Conservation (phyloP, 2,113 vertebrate species). For the Balaeniceps rex region DNA sequence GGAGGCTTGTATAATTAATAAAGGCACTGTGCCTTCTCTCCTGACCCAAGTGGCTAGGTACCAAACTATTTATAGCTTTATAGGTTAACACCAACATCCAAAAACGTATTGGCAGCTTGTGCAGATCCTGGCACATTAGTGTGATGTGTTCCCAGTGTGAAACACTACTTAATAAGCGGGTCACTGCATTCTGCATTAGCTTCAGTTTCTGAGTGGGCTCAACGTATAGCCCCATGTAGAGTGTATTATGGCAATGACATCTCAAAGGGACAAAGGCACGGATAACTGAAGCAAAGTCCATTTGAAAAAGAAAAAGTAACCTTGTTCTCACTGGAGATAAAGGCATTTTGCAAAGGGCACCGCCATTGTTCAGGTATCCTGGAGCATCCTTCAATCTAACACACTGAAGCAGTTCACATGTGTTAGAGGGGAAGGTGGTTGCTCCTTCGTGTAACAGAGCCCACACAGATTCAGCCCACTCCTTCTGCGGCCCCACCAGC, state of each 20-base stretch:
- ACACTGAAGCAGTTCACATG: neutral
- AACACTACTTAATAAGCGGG: conserved; percentile 39
- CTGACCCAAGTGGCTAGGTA: conserved; percentile 56
- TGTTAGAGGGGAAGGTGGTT: neutral
- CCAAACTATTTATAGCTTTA: conserved; percentile 60
- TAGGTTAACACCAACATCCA: conserved; percentile 58
- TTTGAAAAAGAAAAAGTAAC: conserved; percentile 14
- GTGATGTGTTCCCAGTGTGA: conserved; percentile 24
- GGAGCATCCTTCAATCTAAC: neutral
- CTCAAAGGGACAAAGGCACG: conserved; percentile 34
- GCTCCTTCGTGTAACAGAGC: neutral
- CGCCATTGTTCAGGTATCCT: neutral
- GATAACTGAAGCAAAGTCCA: neutral
- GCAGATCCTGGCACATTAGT: conserved; percentile 29
- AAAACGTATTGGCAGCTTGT: conserved; percentile 37
- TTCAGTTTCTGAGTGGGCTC: conserved; percentile 53
- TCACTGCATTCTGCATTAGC: conserved; percentile 46
- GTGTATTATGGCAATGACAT: neutral
- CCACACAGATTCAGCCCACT: rapidly evolving
- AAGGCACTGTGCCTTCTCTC: conserved; percentile 23
- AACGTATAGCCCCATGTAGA: neutral
- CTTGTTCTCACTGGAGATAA: neutral
- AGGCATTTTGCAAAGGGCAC: neutral
- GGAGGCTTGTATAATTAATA: conserved; percentile 62
- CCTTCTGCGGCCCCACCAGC: neutral